Base-by-base conservation (phyloP, 1,140 invertebrate species). In the Wiebesia pumilae region DNA sequence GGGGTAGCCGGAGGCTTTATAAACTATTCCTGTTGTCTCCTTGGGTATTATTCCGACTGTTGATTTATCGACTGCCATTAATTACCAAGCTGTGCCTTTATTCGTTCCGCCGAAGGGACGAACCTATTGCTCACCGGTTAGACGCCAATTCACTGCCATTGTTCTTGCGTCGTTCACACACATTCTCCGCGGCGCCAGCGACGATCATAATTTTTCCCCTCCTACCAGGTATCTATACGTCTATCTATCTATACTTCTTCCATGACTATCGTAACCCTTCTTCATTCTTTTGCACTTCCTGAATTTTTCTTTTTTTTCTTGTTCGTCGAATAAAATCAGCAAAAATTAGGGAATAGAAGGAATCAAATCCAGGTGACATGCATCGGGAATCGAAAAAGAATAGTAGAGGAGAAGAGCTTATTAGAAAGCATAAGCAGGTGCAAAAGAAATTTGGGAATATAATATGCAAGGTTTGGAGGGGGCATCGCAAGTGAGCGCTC, bases 11-110 rank as follows among this genome's bases (percentile, higher is more conserved):
- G 71, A 87, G 89, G 91, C 92, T 93, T 94, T 94, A 93, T 93
- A 92, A 94, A 94, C 93, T 93, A 94, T 94, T 94, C 92, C 93
- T 93, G 93, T 93, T 94, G 92, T 93, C 93, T 94, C 91, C 92
- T 94, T 93, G 91, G 91, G 91, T 91, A 93, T 94, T 93, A 93
- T 93, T 92, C 91, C 89, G 87, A 86, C 87, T 90, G 91, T 87
- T 93, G 93, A 94, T 93, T 93, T 93, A 93, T 92, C 90, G 92
- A 78, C 82, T 83, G 87, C 92, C 92, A 93, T 94, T 94, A 93
- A 93, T 94, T 93, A 94, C 91, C 89, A 58, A 89, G 86, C 87
- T 90, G 91, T 91, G 92, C 92, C 92, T 93, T 93, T 93, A 93
- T 93, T 93, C 91, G 89, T 90, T 90, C 78, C 71, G 58, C 79